These are phyloP conservation scores for Odontophorus gujanensis DNA, from an alignment of 2,113 vertebrate species.

Conservation along the genomic window DNA sequence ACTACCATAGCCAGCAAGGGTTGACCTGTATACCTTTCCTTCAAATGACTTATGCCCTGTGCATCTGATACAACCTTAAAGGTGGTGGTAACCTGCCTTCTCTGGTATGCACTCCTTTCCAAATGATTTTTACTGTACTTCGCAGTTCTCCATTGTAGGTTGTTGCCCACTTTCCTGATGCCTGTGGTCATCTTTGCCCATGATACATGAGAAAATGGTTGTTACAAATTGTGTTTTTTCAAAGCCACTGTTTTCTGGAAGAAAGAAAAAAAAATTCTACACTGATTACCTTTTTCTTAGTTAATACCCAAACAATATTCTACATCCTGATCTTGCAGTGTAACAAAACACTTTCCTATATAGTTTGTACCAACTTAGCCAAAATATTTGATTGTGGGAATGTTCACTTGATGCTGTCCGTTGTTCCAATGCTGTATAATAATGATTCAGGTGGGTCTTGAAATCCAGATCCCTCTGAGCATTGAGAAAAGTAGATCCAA, in stretches of 20 bases:
- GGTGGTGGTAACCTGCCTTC: background rate
- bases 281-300: background rate
- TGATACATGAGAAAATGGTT: background rate
- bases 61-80: background rate
- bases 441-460: background rate
- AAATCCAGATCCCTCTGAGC: background rate
- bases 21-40: background rate
- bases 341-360: background rate
- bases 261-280: background rate
- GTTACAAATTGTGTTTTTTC: background rate
- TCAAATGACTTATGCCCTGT: background rate
- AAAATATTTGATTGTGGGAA: background rate
- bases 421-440: background rate
- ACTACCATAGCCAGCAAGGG: background rate
- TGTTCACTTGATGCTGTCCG: background rate
- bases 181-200: background rate
- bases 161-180: background rate
- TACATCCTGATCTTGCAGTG: background rate
- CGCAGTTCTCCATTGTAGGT: background rate
- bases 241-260: background rate
- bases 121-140: background rate
- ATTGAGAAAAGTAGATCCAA: background rate
- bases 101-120: background rate
- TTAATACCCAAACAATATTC: background rate
- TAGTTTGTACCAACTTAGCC: background rate